Percentiles rank a stretch among this genome's conserved stretches.
Conservation (phyloP, 2,113 vertebrate species). For the Cranoglanis bouderius region DNA sequence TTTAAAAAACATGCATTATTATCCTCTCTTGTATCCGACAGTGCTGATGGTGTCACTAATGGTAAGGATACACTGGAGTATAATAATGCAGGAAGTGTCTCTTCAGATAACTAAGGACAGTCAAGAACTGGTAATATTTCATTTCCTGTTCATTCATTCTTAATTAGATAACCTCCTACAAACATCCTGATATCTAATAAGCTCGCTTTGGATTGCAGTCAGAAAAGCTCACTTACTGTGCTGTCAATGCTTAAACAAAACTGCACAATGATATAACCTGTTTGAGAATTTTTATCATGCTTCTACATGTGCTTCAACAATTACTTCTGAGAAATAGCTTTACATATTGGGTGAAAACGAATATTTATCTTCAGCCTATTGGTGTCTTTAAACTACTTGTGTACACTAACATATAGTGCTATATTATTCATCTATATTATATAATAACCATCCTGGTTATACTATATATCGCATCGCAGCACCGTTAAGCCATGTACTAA, state of each 20-base stretch:
- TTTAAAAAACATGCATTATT: not conserved
- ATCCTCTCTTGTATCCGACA: not conserved
- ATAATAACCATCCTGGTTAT: not conserved
- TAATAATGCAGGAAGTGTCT: not conserved
- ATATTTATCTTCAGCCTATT: not conserved
- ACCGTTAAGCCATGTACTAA: not conserved
- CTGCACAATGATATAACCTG: not conserved
- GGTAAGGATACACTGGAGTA: not conserved
- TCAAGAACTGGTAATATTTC: not conserved
- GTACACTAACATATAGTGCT: not conserved
- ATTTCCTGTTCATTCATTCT: slow-evolving; percentile 9
- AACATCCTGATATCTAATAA: not conserved
- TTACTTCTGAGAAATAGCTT: not conserved
- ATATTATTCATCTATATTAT: not conserved
- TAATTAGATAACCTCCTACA: not conserved
- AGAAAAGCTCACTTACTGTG: not conserved
- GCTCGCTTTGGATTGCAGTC: not conserved
- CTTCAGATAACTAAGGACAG: not conserved
- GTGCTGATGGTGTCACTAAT: not conserved
- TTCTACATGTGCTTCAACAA: not conserved
- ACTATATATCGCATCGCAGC: not conserved
- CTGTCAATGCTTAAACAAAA: not conserved
- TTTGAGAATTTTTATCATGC: not conserved
- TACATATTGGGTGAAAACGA: not conserved
- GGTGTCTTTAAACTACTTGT: not conserved